These are phyloP conservation scores for Sorex maritimensis DNA, from an alignment of 2,797 vertebrate species.

Conservation along the genomic window DNA sequence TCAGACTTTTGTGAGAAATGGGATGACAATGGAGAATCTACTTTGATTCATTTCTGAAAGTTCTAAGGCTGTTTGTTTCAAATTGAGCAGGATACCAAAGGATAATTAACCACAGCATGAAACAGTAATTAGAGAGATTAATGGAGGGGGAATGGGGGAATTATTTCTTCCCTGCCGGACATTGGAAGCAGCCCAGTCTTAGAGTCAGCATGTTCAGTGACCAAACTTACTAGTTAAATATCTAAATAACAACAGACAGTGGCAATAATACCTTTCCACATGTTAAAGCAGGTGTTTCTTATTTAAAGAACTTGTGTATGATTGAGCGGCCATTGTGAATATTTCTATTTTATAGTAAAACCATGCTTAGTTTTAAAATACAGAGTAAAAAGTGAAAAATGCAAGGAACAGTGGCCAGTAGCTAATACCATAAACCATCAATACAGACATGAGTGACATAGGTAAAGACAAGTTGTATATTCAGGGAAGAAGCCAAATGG, in stretches of 20 bases:
- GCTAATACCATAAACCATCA: background rate
- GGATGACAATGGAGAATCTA: background rate
- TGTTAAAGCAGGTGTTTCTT: background rate
- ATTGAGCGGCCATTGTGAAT: background rate
- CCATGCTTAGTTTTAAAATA: background rate
- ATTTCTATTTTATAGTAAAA: background rate
- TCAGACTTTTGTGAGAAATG: background rate
- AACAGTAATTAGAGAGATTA: background rate
- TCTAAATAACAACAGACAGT: background rate
- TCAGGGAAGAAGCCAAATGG: background rate
- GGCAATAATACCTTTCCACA: background rate
- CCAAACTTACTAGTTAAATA: background rate
- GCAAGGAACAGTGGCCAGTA: background rate
- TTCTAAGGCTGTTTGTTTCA: background rate
- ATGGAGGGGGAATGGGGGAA: background rate
- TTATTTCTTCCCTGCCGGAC: background rate
- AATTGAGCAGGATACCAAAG: background rate
- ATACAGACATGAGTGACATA: background rate
- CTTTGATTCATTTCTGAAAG: slow-evolving; percentile 11
- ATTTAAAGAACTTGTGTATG: background rate
- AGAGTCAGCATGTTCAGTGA: background rate
- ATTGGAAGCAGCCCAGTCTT: background rate
- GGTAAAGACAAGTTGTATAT: background rate
- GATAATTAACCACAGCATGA: background rate
- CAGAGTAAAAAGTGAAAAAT: background rate